Percentiles rank a stretch among this genome's conserved stretches.
Conservation (phyloP, 2,113 vertebrate genomes). For the Nesogale talazaci region DNA sequence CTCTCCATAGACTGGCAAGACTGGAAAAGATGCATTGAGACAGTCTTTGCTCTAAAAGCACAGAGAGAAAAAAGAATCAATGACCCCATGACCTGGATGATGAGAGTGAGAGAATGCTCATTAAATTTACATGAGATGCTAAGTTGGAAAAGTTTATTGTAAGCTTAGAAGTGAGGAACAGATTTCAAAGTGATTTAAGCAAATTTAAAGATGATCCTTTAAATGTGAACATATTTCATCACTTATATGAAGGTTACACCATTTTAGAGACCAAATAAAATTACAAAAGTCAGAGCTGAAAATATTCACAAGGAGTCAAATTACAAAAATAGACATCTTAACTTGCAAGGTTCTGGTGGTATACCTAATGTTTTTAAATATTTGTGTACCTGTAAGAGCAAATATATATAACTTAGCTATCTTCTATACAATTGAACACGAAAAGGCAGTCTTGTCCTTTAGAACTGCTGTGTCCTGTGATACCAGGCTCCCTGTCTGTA, state of each 20-base stretch:
- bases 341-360: neutral
- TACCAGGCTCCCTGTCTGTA: neutral
- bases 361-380: neutral
- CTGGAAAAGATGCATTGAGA: slow-evolving; percentile 37
- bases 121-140: slow-evolving; percentile 70
- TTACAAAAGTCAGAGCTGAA: neutral
- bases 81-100: slow-evolving; percentile 71
- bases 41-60: slow-evolving; percentile 58
- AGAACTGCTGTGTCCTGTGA: neutral
- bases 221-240: slow-evolving; percentile 33
- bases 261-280: slow-evolving; percentile 29
- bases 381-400: neutral
- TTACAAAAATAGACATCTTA: neutral
- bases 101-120: slow-evolving; percentile 59
- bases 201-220: slow-evolving; percentile 45
- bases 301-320: neutral
- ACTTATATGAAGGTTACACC: neutral
- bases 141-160: neutral
- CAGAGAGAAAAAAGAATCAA: slow-evolving; percentile 67
- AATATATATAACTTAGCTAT: neutral
- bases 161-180: slow-evolving; percentile 44
- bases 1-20: slow-evolving; percentile 7
- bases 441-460: neutral
- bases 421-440: neutral
- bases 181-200: slow-evolving; percentile 47